Base-by-base conservation (phyloP, 2,113 vertebrate genomes). In the Caloenas nicobarica region DNA sequence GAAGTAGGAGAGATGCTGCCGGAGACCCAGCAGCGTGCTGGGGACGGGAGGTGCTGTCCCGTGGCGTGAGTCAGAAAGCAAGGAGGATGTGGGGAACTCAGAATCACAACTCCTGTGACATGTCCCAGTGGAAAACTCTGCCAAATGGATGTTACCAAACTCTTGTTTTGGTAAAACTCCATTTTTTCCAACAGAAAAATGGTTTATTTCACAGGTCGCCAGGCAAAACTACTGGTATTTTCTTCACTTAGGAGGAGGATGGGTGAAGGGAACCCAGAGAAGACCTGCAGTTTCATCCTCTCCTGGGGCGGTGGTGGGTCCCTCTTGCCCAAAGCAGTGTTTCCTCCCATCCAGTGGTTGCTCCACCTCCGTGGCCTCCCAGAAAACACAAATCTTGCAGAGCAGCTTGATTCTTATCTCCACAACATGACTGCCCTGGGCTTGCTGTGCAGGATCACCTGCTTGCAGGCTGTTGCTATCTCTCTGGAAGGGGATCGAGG, bases 371-470 rank as follows among this genome's bases (percentile, higher is more conserved):
- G 3, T n/a, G 40, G 42, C 31, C 70, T 44, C 48, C 17, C 76
- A 72, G 50, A 70, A 62, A 78, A 64, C 12, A 46, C 0, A 2
- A 51, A 17, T 46, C 70, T 61, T 51, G 34, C 53, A 53, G 42
- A 69, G 50, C n/a, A 79, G 25, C 60, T 74, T 9, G 16, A 38
- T 86, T 58, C 51, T 77, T 68, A 72, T 66, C 93, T 78, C 36
- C 42, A 81, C 36, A 38, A 68, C 22, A 68, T 0, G 6, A 25
- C 65, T 64, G 40, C 16, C 36, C n/a, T 0, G 0, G 28, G 44
- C 31, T 58, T 0, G 0, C 38, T 57, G 50, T n/a, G 28, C 16
- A 54, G 51, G 21, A 60, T 76, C 2, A 2, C 54, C 60, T 62
- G 71, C 65, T 69, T 42, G 48, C 36, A 86, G 33, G 19, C 22